Evolutionary conservation across 2,797 vertebrate genomes (phyloP).

Genomic region (Sebastes umbrosus): DNA sequence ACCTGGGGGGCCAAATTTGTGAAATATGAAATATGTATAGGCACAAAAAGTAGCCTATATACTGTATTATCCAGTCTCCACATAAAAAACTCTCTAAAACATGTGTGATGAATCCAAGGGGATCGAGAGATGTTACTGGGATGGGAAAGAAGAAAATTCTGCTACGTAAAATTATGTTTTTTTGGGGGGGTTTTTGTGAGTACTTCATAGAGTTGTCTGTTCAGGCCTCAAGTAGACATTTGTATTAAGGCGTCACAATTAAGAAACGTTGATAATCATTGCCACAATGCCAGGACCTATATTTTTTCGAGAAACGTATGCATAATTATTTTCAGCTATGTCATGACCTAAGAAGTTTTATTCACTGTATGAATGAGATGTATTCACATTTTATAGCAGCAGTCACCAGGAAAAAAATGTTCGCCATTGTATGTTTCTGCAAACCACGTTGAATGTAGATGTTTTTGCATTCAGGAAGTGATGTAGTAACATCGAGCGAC

Average conservation of each 20-base stretch:
- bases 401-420: too few relatives aligned
- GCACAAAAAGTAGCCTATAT: neutral
- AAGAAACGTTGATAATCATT: neutral
- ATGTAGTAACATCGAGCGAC: neutral
- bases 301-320: neutral
- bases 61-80: neutral
- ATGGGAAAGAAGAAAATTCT: neutral
- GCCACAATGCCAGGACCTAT: neutral
- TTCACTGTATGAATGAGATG: neutral
- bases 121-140: neutral
- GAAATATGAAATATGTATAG: neutral
- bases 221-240: neutral
- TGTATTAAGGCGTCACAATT: neutral
- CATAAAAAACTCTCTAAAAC: neutral
- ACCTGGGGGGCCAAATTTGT: constrained; percentile 10
- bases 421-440: too few relatives aligned
- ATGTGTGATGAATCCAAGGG: neutral
- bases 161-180: neutral
- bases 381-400: neutral
- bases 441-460: too few relatives aligned
- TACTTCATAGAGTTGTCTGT: neutral
- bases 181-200: neutral
- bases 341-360: neutral
- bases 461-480: neutral
- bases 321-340: neutral